A percentile compares a stretch with the other conserved stretches of the same genome.
Evolutionary conservation across 2,888 invertebrate genomes (phyloP).

Genomic region (Drosophila anceps): DNA sequence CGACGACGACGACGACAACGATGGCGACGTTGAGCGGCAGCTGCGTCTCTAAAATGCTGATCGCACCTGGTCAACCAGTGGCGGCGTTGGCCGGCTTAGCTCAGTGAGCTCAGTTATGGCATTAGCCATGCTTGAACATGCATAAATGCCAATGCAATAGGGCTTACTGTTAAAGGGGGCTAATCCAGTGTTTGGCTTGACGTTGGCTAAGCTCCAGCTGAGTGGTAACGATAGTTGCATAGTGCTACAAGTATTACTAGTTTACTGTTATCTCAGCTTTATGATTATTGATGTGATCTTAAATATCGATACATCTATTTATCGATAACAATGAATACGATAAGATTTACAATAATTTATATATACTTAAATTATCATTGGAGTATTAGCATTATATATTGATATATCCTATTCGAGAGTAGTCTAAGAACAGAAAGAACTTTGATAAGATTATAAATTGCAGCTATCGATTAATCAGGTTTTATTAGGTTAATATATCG

Average conservation of each 20-base stretch:
- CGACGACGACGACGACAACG: neutral
- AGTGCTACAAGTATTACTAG: neutral
- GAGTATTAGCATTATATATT: no score
- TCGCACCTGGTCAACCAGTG: slow-evolving; percentile 46
- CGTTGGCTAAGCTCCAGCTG: neutral
- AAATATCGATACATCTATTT: neutral
- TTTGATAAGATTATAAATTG: no score
- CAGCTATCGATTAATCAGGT: neutral
- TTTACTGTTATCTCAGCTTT: neutral
- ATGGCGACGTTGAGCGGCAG: slow-evolving; percentile 30
- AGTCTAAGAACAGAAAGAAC: neutral
- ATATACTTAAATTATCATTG: no score
- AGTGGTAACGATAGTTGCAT: neutral
- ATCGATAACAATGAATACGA: neutral
- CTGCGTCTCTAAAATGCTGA: slow-evolving; percentile 42
- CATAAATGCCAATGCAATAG: slow-evolving; percentile 46
- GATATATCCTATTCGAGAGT: neutral
- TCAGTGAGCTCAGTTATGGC: slow-evolving; percentile 28
- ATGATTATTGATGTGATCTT: no score
- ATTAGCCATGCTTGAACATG: slow-evolving; percentile 52
- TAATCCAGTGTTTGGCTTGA: neutral
- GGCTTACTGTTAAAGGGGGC: slow-evolving; percentile 5
- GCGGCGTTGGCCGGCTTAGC: slow-evolving; percentile 30
- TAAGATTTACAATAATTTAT: neutral
- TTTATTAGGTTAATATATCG: neutral